phyloP scores from a whole-genome alignment of 2,888 invertebrate species.

The Xanthorhoe spadicearia region DNA sequence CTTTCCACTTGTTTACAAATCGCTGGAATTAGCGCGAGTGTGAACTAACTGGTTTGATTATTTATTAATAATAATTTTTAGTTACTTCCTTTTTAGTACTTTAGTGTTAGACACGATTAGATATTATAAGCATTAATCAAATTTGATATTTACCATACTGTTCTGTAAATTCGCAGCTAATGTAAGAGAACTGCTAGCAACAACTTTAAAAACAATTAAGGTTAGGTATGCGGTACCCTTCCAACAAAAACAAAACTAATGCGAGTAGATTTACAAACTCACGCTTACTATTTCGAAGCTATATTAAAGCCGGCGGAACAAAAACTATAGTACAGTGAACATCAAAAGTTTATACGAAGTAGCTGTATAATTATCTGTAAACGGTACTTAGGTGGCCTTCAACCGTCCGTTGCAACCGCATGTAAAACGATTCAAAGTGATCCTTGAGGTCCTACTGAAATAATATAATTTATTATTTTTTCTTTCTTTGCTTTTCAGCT shows the following conservation, averaged over 20 bases:
- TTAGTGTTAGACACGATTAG: too few species aligned
- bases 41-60: neutral
- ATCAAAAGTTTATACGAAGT: neutral
- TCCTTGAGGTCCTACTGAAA: too few species aligned
- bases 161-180: neutral
- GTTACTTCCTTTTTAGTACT: neutral
- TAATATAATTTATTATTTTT: too few species aligned
- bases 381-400: neutral
- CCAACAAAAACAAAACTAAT: slow-evolving; percentile 44
- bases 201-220: slow-evolving; percentile 12
- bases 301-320: slow-evolving; percentile 41
- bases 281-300: slow-evolving; percentile 37
- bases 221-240: slow-evolving; percentile 9
- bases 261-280: slow-evolving; percentile 42
- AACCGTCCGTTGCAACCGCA: neutral
- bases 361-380: neutral
- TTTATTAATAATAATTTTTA: neutral
- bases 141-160: neutral
- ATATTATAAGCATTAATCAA: neutral
- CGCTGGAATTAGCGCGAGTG: neutral
- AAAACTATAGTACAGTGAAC: slow-evolving; percentile 37
- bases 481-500: too few species aligned
- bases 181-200: slow-evolving; percentile 3
- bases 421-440: too few species aligned
- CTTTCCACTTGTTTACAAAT: slow-evolving; percentile 27